Percentiles rank a stretch among this genome's conserved stretches.
Conservation (phyloP, 2,113 vertebrate species). For the Sphyrna mokarran region DNA sequence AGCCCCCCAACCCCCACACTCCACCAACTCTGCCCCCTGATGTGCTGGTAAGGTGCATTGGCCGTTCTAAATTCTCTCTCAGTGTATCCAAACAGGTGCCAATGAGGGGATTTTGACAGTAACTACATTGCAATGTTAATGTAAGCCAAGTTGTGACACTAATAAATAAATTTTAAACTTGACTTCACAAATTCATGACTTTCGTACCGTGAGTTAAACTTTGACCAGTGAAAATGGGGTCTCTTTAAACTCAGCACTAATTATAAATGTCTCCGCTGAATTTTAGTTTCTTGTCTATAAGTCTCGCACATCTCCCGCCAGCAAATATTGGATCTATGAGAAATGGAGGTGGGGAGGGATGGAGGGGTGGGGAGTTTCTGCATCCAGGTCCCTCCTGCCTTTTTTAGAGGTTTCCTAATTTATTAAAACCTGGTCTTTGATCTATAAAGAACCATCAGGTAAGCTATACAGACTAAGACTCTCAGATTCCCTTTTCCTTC, state of each 20-base stretch:
- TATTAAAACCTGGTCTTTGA: neutral
- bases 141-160: too few species aligned
- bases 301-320: too few species aligned
- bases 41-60: too few species aligned
- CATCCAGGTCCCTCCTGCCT: neutral
- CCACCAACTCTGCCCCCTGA: too few species aligned
- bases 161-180: too few species aligned
- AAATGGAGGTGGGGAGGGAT: neutral
- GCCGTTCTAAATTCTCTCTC: too few species aligned
- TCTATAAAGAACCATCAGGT: neutral
- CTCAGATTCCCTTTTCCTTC: too few species aligned
- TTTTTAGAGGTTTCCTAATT: neutral
- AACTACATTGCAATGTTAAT: too few species aligned
- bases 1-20: too few species aligned
- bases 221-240: neutral
- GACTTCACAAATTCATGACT: neutral
- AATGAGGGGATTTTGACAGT: too few species aligned
- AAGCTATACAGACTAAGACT: neutral
- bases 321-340: neutral
- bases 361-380: neutral
- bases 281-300: neutral
- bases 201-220: neutral
- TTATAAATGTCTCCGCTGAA: neutral
- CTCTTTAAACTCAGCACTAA: neutral
- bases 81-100: too few species aligned